phyloP scores from a whole-genome alignment of 2,113 vertebrate species.

The Ibidorhyncha struthersii region DNA sequence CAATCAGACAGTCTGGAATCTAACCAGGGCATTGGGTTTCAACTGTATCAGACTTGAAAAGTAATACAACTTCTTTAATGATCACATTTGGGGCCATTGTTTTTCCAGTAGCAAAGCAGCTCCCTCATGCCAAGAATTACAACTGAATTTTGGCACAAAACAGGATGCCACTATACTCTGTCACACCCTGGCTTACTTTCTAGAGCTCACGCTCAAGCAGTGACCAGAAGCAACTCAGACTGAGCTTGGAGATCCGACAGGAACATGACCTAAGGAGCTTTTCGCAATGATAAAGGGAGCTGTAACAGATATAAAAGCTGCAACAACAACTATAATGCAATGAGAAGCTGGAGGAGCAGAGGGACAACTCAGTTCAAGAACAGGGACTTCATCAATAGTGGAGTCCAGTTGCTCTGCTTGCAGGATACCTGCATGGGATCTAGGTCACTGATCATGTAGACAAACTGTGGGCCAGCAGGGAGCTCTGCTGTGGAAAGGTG shows the following conservation, averaged over 20 bases:
- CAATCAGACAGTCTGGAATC: constrained; percentile 31
- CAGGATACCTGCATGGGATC: background rate
- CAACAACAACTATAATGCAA: background rate
- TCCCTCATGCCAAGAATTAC: background rate
- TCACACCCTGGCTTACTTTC: background rate
- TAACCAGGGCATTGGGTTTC: background rate
- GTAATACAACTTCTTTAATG: background rate
- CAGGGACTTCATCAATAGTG: background rate
- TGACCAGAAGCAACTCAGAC: background rate
- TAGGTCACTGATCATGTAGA: fast-evolving
- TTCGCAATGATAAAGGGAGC: background rate
- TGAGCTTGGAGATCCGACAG: background rate
- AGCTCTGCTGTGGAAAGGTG: background rate
- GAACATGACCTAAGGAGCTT: background rate
- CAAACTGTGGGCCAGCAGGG: background rate
- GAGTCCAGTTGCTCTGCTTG: background rate
- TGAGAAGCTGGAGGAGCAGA: background rate
- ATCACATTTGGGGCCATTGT: background rate
- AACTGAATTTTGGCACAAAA: background rate
- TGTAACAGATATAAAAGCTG: background rate
- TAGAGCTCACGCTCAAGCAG: background rate
- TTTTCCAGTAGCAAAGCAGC: background rate
- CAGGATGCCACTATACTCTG: background rate
- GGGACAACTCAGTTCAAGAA: background rate
- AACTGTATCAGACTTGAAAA: background rate